phyloP scores from a whole-genome alignment of 2,113 vertebrate species.

The Nerophis lumbriciformis region DNA sequence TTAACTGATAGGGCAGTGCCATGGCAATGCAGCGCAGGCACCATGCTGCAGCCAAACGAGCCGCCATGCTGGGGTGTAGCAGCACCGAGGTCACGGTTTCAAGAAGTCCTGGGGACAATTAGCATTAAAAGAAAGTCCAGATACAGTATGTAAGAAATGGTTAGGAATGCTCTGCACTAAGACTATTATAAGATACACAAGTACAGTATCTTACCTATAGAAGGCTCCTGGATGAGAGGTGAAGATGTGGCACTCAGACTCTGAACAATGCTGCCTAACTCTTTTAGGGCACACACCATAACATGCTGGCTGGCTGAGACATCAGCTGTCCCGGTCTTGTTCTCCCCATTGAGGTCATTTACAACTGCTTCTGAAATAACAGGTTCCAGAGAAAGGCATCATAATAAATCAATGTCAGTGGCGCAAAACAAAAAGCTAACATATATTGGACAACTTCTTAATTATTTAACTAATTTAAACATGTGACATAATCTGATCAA shows the following conservation, averaged over 20 bases:
- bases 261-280: conserved; percentile 93
- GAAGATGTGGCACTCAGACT: conserved; percentile 93
- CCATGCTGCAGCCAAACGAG: conserved; percentile 92
- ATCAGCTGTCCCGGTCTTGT: conserved; percentile 88
- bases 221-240: conserved; percentile 94
- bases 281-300: conserved; percentile 97
- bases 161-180: not conserved
- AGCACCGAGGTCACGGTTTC: conserved; percentile 95
- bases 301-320: conserved; percentile 95
- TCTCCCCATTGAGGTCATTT: conserved; percentile 90
- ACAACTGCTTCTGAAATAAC: conserved; percentile 83
- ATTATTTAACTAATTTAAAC: too few relatives aligned
- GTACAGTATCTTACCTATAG: conserved; percentile 76
- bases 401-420: not conserved
- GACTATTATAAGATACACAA: not conserved
- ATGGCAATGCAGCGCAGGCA: conserved; percentile 93
- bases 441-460: not conserved
- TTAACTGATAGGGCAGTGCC: conserved; percentile 90
- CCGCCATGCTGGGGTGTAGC: conserved; percentile 97
- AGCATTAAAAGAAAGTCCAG: not conserved
- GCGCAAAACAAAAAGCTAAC: not conserved
- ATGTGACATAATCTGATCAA: not conserved
- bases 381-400: not conserved
- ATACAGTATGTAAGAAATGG: not conserved
- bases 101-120: conserved; percentile 75